These are phyloP conservation scores for Nannoperca australis DNA, from an alignment of 2,797 vertebrate species.

Conservation along the genomic window DNA sequence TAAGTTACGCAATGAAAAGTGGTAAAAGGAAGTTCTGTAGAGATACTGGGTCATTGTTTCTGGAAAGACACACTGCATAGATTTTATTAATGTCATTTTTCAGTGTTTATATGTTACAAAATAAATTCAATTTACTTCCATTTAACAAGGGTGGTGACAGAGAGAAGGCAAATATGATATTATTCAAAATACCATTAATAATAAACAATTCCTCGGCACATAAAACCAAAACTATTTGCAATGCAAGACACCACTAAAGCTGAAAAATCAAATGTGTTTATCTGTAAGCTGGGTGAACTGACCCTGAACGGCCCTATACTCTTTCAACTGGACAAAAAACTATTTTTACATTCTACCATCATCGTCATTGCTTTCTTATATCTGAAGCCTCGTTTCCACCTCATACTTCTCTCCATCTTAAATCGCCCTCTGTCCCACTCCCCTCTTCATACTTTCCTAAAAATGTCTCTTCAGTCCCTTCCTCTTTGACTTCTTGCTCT, in stretches of 20 bases:
- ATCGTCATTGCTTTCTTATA: background rate
- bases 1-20: too few relatives aligned
- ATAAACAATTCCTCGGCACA: background rate
- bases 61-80: background rate
- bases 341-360: background rate
- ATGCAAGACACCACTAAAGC: background rate
- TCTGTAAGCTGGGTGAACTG: background rate
- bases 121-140: background rate
- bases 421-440: background rate
- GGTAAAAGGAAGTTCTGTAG: background rate
- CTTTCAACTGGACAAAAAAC: background rate
- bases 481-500: background rate
- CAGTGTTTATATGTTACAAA: background rate
- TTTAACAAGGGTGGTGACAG: background rate
- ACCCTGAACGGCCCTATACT: background rate
- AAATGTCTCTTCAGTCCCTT: background rate
- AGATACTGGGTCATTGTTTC: slow-evolving; percentile 6
- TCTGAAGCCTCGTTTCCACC: background rate
- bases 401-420: background rate
- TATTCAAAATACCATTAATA: slow-evolving; percentile 5
- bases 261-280: background rate
- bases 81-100: slow-evolving; percentile 2
- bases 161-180: background rate
- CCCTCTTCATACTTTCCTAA: background rate
- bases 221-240: background rate